Evolutionary conservation across 2,888 invertebrate species (phyloP), one percentile per base, ranked within the genome.

Genomic region (Caenorhabditis sp.): DNA sequence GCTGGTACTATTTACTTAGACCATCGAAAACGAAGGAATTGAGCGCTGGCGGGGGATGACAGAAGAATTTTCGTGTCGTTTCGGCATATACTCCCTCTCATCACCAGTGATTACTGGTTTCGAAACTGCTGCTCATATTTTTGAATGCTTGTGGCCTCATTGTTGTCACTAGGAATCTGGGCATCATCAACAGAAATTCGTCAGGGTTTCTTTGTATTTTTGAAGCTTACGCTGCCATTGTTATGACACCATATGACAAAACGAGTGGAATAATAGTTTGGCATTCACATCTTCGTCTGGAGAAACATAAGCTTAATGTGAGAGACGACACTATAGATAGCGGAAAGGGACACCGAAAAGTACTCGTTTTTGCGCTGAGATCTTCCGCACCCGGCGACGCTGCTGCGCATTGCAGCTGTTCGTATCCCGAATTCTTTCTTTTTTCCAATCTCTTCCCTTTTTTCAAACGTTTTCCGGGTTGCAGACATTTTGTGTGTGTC

Each of bases 321-420:
- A 64, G 51, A 73, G 64, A 74, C 38, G 64, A 22, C 56, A 41
- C 51, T 63, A 74, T 58, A 75, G 75, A 75, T 58, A 66, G 66
- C 38, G 64, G 22, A 75, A 31, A 68, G 68, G 51, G 68, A 68
- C 68, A 66, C 74, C 44, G 74, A 75, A 75, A 63, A 75, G 75
- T 75, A 75, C 75, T 75, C 75, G 75, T 75, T 75, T 75, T 75
- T 75, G 75, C 75, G 75, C 66, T 44, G 75, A 59, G 75, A 75
- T 75, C 75, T 56, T 66, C 58, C 44, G 49, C 51, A 54, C 54
- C 68, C 54, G 68, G 66, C 49, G 47, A 66, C 19, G 38, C 54
- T 12, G 68, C 54, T 19, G 47, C 38, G 44, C 64, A 56, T 66
- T 49, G 66, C 75, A 75, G 66, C 75, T 75, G 75, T 75, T 75